Evolutionary conservation across 2,888 invertebrate genomes (phyloP), one percentile per base, ranked within the genome.

Genomic region (Notodonta ziczac): DNA sequence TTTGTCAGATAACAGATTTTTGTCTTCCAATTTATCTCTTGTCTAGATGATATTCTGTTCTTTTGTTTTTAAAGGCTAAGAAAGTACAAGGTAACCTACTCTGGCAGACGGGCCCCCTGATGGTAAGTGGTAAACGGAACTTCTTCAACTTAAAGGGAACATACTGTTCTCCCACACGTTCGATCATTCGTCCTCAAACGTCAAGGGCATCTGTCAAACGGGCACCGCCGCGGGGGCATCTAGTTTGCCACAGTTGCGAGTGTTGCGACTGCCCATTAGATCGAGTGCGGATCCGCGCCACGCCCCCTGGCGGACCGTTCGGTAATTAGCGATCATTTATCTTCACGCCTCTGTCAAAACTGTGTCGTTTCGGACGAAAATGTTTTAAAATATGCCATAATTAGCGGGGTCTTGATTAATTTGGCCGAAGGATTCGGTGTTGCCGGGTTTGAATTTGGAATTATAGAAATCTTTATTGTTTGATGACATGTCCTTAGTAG

Each of bases 321-420:
- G 76, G 84, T 87, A 89, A 90, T 90, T 87, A 90, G 77, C 80
- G 82, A 85, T 90, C 91, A 91, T 92, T 89, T 88, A 93, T 93
- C 90, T 89, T 87, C 78, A 78, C 78, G 73, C 85, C 83, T 87
- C 88, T 90, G 92, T 92, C 92, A 91, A 92, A 93, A 93, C 87
- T 86, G 83, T 92, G 91, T 92, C 91, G 85, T 82, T 87, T 77
- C 69, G 66, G 77, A 82, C 81, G 78, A 89, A 89, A 91, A 88
- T 87, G 89, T 88, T 89, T 86, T 85, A 84, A 87, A 87, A 85
- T 80, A 85, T 79, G 84, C 88, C 88, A 87, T 88, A 88, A 90
- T 90, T 90, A 88, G 78, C 76, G 76, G 62, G 76, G 75, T 73
- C 66, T 85, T 90, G 90, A 90, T 91, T 89, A 89, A 90, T 89